A percentile compares a stretch with the other conserved stretches of the same genome.
These are phyloP conservation scores for Channa argus DNA, from an alignment of 2,113 vertebrate genomes.

Conservation along the genomic window DNA sequence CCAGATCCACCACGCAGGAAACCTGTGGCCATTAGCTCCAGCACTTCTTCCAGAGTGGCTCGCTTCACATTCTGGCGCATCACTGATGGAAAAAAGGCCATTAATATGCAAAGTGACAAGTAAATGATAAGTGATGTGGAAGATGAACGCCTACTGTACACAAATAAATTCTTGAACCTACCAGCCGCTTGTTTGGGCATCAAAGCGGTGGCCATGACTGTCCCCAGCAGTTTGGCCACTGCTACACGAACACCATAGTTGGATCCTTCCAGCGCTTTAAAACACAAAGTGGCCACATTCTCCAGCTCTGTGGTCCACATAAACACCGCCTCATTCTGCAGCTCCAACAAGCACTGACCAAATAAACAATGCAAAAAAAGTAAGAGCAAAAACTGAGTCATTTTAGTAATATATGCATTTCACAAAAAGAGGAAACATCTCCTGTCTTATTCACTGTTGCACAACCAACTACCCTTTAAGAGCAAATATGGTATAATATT, in stretches of 20 bases:
- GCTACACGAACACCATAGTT: constrained; percentile 97
- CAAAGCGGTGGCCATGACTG: constrained; percentile 96
- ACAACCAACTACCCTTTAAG: background rate
- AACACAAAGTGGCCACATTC: constrained; percentile 95
- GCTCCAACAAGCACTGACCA: constrained; percentile 92
- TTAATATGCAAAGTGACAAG: no score
- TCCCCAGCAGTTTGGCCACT: constrained; percentile 95
- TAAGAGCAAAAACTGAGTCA: background rate
- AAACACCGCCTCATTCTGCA: constrained; percentile 98
- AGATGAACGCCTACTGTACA: no score
- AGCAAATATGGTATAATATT: no score
- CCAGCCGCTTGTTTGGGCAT: constrained; percentile 98
- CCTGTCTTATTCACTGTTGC: background rate
- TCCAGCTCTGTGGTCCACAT: constrained; percentile 99
- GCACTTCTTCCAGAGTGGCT: constrained; percentile 94
- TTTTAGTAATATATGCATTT: constrained; percentile 4
- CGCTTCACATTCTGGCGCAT: constrained; percentile 99
- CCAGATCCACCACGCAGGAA: constrained; percentile 97
- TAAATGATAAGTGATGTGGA: no score
- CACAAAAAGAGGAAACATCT: background rate
- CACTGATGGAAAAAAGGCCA: constrained; percentile 78
- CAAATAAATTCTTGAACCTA: constrained; percentile 57
- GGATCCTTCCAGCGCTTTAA: constrained; percentile 96
- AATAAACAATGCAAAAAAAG: background rate
- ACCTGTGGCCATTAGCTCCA: constrained; percentile 97